phyloP scores from a whole-genome alignment of 2,797 vertebrate species.

The Sphaeramia orbicularis region DNA sequence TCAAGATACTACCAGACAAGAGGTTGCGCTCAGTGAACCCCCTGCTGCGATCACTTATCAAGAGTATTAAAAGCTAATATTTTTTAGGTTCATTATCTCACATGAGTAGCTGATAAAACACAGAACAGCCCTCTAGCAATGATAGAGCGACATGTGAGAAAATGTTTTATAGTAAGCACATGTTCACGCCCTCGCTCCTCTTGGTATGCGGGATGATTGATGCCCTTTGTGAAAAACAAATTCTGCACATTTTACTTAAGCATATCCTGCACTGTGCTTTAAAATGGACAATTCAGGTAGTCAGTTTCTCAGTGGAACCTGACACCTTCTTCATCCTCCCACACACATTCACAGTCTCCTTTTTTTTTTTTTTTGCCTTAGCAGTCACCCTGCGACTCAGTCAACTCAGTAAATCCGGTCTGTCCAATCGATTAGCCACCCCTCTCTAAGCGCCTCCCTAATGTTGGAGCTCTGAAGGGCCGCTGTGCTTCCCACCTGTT shows the following conservation, averaged over 20 bases:
- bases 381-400: conserved; percentile 53
- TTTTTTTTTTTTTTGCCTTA: conserved; percentile 17
- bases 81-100: conserved; percentile 17
- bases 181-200: background rate
- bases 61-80: conserved; percentile 30
- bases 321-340: conserved; percentile 18
- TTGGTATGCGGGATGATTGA: background rate
- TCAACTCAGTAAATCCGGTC: conserved; percentile 67
- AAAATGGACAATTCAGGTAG: conserved; percentile 13
- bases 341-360: conserved; percentile 16
- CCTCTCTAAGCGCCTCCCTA: conserved; percentile 48
- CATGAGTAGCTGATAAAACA: conserved; percentile 13
- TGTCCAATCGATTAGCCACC: conserved; percentile 74
- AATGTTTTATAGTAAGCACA: too few species aligned
- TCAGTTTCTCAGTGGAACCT: conserved; percentile 34
- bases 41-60: conserved; percentile 25
- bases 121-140: background rate
- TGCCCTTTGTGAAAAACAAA: background rate
- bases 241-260: background rate
- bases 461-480: conserved; percentile 54
- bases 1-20: conserved; percentile 14
- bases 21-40: conserved; percentile 16
- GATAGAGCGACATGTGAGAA: background rate
- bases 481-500: conserved; percentile 73
- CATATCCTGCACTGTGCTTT: conserved; percentile 8